Conservation (phyloP, 2,888 invertebrate species). For the Strigamia maritima region DNA sequence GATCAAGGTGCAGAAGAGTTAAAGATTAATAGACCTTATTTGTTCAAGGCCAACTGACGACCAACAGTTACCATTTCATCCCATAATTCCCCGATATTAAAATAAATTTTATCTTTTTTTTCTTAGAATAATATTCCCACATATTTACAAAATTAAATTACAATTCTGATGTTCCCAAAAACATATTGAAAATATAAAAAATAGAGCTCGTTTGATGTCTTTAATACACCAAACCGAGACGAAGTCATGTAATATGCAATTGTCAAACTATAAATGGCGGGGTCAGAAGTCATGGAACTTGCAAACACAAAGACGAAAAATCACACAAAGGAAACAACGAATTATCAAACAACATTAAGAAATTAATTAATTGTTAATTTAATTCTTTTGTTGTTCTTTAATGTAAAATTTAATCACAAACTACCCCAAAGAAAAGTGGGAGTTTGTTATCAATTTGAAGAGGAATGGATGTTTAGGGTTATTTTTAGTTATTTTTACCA, state of each 20-base stretch:
- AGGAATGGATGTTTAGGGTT: not conserved
- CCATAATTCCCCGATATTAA: no score
- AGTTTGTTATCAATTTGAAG: constrained; percentile 8
- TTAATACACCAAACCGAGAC: not conserved
- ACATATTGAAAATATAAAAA: not conserved
- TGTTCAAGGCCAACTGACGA: not conserved
- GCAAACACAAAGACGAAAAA: not conserved
- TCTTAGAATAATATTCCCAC: no score
- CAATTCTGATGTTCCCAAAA: no score
- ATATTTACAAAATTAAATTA: no score
- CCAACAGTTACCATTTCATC: no score
- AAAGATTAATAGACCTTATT: not conserved
- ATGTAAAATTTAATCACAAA: not conserved
- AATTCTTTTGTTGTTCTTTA: no score
- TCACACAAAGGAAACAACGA: not conserved
- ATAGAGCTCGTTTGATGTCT: not conserved
- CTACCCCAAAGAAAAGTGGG: not conserved
- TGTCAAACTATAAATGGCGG: not conserved
- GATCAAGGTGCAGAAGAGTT: not conserved
- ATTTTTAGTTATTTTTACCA: not conserved
- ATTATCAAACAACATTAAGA: not conserved
- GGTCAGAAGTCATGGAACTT: not conserved
- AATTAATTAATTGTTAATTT: not conserved
- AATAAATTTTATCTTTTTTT: no score
- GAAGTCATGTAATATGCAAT: not conserved